Evolutionary conservation across 2,113 vertebrate species (phyloP).

Genomic region (Cygnus atratus): DNA sequence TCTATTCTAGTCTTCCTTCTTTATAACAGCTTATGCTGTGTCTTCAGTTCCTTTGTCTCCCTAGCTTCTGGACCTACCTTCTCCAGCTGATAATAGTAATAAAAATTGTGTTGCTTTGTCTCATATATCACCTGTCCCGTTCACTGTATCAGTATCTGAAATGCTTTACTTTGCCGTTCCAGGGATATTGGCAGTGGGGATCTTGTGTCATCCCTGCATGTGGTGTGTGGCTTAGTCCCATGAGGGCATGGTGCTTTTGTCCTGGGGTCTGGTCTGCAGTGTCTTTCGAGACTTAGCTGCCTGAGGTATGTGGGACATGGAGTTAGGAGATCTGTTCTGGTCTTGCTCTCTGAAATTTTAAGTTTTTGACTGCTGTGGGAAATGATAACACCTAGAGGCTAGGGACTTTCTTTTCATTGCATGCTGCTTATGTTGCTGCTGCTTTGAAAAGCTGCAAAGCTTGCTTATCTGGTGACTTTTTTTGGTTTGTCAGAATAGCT

Average conservation of each 20-base stretch:
- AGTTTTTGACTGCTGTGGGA: not conserved
- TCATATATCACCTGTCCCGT: not conserved
- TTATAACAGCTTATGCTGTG: not conserved
- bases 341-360: not conserved
- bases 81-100: not conserved
- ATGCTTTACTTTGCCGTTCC: not conserved
- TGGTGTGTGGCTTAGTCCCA: not conserved
- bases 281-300: not conserved
- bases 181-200: not conserved
- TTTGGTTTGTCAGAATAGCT: not conserved
- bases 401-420: not conserved
- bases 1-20: not conserved
- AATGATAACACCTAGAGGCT: not conserved
- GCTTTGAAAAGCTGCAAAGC: not conserved
- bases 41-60: not conserved
- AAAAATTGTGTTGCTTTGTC: not conserved
- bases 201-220: not conserved
- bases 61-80: not conserved
- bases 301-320: accelerated
- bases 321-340: not conserved
- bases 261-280: not conserved
- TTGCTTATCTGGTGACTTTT: not conserved
- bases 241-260: not conserved
- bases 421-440: not conserved
- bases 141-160: not conserved